These are phyloP conservation scores for Athalia rosae DNA, from an alignment of 2,888 invertebrate species.

Conservation along the genomic window DNA sequence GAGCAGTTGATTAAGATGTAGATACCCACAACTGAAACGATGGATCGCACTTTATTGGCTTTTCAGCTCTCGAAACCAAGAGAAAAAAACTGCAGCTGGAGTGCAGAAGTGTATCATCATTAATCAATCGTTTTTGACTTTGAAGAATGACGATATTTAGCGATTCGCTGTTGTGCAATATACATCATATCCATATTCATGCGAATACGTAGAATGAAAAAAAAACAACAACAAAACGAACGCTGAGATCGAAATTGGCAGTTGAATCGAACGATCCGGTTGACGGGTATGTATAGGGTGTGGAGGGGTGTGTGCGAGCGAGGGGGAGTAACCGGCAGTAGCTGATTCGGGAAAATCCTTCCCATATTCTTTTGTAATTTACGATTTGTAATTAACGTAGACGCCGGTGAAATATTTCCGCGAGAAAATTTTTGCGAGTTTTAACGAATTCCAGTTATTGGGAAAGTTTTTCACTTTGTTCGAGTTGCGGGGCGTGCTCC, in stretches of 20 bases:
- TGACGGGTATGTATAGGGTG: too few species aligned
- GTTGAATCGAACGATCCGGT: too few species aligned
- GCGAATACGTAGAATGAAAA: background rate
- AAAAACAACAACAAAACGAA: too few species aligned
- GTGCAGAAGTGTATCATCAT: background rate
- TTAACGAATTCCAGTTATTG: constrained; percentile 34
- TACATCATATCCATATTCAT: too few species aligned
- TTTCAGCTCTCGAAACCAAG: background rate
- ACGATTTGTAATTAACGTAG: constrained; percentile 42
- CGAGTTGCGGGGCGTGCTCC: background rate
- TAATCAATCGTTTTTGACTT: constrained; percentile 9
- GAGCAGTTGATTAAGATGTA: too few species aligned
- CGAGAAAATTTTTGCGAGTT: constrained; percentile 29
- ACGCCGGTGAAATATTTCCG: constrained; percentile 34
- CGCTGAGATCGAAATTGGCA: constrained; percentile 31
- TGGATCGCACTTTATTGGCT: too few species aligned
- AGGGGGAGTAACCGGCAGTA: background rate
- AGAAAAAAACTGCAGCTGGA: background rate
- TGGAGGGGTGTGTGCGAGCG: background rate
- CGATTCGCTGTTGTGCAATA: background rate
- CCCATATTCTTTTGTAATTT: constrained; percentile 41
- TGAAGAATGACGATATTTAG: constrained; percentile 10
- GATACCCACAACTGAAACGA: too few species aligned
- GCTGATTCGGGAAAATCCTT: constrained; percentile 31
- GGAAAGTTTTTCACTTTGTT: constrained; percentile 36